Evolutionary conservation across 92 coral and sea anemone genomes (phyloP), one percentile per base, ranked within the genome.

Genomic region (Palythoa grandis): DNA sequence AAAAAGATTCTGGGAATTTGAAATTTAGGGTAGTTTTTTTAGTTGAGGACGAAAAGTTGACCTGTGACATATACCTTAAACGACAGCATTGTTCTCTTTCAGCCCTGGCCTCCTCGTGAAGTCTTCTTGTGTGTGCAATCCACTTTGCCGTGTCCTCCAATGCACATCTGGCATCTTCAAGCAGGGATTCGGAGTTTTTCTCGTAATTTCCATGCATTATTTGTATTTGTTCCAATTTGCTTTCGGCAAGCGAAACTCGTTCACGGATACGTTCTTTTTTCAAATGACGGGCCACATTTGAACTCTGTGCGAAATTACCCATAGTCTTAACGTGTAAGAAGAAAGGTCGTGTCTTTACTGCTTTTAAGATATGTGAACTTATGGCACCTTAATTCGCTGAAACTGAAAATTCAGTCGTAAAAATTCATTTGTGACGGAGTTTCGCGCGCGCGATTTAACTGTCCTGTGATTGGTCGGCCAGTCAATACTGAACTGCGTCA

Each of bases 141-240:
- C 84, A 47, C n/a, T 19, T 23, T 47, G 7, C 72, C n/a, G 84
- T 61, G 84, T 40, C 71, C 11, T 39, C 72, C 15, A 79, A 16
- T 19, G 70, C 56, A 17, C 37, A 37, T 10, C 25, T 12, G 12
- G 72, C 84, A 9, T 79, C 84, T 52, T 79, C 72, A 2, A 17
- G 11, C 56, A 79, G 29, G 68, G 16, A 20, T 60, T 79, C 20
- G 16, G 35, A 63, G 29, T 78, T 78, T 58, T 58, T 70, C 37
- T 37, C 11, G 83, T 78, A 58, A 56, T 24, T 58, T 15, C 14
- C 38, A 38, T 58, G 60, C 57, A 63, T 39, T 11, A 39, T 20
- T n/a, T 61, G 60, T 63, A 57, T 19, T 17, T 78, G 9, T 43
- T 78, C 43, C 83, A 78, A 13, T 57, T 39, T 78, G 14, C 19